Base-by-base conservation (phyloP, 92 coral and sea anemone genomes). In the Phenganax stokvisi region DNA sequence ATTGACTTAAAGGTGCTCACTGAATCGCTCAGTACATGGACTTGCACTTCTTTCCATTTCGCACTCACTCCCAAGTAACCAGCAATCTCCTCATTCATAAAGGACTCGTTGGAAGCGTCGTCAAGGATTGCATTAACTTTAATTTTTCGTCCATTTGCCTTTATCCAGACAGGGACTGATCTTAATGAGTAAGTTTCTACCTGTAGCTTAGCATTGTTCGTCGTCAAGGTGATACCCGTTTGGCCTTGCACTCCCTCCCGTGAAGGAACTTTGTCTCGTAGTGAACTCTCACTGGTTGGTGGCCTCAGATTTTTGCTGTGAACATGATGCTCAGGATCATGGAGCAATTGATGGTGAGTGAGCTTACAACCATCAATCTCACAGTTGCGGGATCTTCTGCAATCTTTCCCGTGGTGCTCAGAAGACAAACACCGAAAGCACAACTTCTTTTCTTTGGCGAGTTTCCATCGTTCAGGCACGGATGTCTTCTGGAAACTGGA, bases 361-460 rank as follows among this genome's bases (percentile, higher is more conserved):
- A 79, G 56, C 69, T 80, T 63, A 44, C 87, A 85, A 31, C 87
- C 87, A 73, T 73, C 28, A 16, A 85, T 57, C 29, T 76, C 81
- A 54, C 88, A 85, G 3, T 55, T 9, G 12, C 62, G 80, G 25
- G 83, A 30, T 8, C 90, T 54, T 12, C 51, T 56, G 17, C 85
- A 89, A 29, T 85, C 83, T 60, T 76, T 65, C 8, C 90, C 87
- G 44, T 53, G 86, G 61, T 89, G 90, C 28, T 83, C 88, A 62
- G 57, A 7, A 54, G 86, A 75, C 3, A 89, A 67, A 66, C 89
- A 89, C 0, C 87, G 87, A 54, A 84, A 87, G 61, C 90, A 89
- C 74, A 89, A 74, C 25, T 75, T 30, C 56, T 83, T 89, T 75
- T 87, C 90, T 65, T 89, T 87, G 0, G 89, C 90, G 51, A 71